Percentiles rank a stretch among this genome's conserved stretches.
Conservation (phyloP, 2,888 invertebrate species). For the Cryptus viduatorius region DNA sequence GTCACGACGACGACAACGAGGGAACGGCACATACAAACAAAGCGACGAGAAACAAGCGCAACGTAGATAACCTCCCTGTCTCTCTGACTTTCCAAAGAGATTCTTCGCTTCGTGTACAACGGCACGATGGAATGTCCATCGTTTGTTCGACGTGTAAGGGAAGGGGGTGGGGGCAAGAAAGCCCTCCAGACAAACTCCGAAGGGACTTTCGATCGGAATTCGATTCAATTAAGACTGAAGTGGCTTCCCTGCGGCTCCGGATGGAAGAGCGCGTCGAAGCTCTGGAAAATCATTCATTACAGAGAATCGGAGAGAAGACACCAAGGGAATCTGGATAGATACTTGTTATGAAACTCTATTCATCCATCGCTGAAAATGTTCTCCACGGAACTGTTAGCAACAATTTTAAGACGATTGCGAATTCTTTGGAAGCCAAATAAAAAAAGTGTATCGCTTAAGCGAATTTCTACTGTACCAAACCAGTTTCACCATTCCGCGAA, state of each 20-base stretch:
- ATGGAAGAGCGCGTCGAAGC: neutral
- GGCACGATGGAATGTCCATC: slow-evolving; percentile 5
- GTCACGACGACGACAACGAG: slow-evolving; percentile 4
- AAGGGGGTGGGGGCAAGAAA: neutral
- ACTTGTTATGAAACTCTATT: neutral
- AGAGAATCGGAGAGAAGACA: neutral
- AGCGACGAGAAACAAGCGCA: too few relatives aligned
- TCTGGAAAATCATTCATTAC: slow-evolving; percentile 8
- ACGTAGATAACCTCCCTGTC: neutral
- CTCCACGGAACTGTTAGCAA: neutral
- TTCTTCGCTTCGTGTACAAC: slow-evolving; percentile 1
- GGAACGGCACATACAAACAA: neutral
- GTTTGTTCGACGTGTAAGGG: neutral
- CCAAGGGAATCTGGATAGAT: neutral
- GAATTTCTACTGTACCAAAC: neutral
- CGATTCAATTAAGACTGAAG: slow-evolving; percentile 30
- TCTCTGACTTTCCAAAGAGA: neutral
- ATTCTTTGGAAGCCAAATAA: neutral
- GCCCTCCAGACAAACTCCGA: neutral
- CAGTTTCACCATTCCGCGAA: neutral
- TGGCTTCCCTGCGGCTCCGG: neutral
- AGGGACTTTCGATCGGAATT: slow-evolving; percentile 19
- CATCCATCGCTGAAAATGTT: neutral
- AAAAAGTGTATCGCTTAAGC: neutral
- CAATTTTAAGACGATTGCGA: neutral